These are phyloP conservation scores for Pantherophis vulpinus DNA, from an alignment of 2,797 vertebrate genomes.

Conservation along the genomic window DNA sequence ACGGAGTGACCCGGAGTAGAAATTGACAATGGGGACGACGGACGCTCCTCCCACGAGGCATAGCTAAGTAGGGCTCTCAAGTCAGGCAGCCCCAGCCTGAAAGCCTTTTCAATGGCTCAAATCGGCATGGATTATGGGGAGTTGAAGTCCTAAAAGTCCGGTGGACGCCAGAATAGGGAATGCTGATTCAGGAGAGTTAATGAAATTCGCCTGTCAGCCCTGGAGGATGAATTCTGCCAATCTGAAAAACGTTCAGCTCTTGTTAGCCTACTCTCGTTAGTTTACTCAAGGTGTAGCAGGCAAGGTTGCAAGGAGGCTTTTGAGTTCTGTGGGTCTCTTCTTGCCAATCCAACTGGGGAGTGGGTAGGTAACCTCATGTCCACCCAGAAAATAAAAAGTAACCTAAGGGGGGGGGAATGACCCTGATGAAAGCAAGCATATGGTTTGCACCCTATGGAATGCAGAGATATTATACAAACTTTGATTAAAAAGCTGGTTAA, in stretches of 20 bases:
- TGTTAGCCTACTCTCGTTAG: neutral
- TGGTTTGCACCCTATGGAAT: neutral
- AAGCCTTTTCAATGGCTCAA: neutral
- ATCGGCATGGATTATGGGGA: neutral
- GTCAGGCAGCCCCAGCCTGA: neutral
- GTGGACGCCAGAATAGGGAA: neutral
- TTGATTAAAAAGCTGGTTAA: neutral
- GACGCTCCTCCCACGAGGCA: neutral
- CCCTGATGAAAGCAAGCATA: neutral
- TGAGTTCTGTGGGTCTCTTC: neutral
- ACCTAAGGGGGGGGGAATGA: neutral
- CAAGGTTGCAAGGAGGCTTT: neutral
- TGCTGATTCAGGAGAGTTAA: neutral
- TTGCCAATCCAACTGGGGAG: neutral
- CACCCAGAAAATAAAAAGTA: neutral
- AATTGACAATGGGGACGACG: neutral
- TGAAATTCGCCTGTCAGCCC: neutral
- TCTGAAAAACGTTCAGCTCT: neutral
- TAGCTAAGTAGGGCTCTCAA: neutral
- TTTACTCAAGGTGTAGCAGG: neutral
- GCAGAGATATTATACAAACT: neutral
- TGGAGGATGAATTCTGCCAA: neutral
- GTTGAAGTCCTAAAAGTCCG: neutral
- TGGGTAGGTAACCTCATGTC: neutral
- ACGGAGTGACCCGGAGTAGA: slow-evolving; percentile 4